Conservation (phyloP, 2,797 vertebrate species). For the Leptoclinus maculatus region DNA sequence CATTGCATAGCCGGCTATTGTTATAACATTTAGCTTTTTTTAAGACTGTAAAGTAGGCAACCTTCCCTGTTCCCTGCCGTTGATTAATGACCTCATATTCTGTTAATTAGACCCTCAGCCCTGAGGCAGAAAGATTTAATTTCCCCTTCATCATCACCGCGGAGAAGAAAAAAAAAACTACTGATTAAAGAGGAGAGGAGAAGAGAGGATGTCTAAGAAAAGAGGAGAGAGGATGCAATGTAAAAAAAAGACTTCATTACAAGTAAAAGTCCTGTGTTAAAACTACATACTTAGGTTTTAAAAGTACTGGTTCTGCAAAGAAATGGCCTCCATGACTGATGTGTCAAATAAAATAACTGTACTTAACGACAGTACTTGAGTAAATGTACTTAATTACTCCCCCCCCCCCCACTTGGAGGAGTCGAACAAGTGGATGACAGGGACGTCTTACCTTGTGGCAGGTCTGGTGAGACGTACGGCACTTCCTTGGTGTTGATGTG, state of each 20-base stretch:
- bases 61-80: slow-evolving; percentile 87
- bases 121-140: slow-evolving; percentile 88
- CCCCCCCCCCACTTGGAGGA: neutral
- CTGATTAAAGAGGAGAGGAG: slow-evolving; percentile 83
- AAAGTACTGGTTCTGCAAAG: neutral
- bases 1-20: slow-evolving; percentile 56
- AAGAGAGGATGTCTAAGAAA: slow-evolving; percentile 53
- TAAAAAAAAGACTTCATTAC: slow-evolving; percentile 5
- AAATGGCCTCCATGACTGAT: neutral
- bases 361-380: neutral
- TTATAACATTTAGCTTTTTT: slow-evolving; percentile 70
- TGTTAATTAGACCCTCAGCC: slow-evolving; percentile 92
- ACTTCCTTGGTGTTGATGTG: slow-evolving; percentile 95
- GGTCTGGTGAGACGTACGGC: slow-evolving; percentile 91
- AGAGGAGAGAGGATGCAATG: slow-evolving; percentile 10
- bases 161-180: slow-evolving; percentile 72
- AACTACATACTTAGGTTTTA: neutral
- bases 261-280: neutral
- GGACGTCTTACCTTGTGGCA: slow-evolving; percentile 92
- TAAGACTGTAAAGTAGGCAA: slow-evolving; percentile 82
- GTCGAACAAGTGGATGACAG: slow-evolving; percentile 66
- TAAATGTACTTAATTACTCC: neutral
- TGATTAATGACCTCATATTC: slow-evolving; percentile 98
- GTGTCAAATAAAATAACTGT: neutral
- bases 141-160: slow-evolving; percentile 89